Evolutionary conservation across 2,113 vertebrate genomes (phyloP).

Genomic region (Zapornia atra): DNA sequence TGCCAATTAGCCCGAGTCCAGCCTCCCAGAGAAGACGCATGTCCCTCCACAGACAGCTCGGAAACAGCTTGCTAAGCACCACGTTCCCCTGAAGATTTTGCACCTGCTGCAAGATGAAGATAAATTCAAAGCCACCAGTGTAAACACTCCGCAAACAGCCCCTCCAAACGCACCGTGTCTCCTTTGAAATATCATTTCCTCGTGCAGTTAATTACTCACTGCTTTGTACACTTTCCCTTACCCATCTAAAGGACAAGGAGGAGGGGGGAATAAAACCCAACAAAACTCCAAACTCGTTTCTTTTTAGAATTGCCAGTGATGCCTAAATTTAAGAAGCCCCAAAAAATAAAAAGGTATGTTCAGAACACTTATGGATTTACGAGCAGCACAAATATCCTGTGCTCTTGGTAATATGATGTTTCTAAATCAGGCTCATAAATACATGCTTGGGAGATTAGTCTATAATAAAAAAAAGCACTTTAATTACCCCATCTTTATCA

Average conservation of each 20-base stretch:
- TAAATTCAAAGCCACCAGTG: conserved; percentile 35
- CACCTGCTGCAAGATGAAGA: conserved; percentile 49
- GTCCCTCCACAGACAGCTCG: not conserved
- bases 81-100: not conserved
- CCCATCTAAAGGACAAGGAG: not conserved
- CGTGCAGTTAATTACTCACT: not conserved
- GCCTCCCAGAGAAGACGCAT: not conserved
- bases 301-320: not conserved
- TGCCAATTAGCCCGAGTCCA: not conserved
- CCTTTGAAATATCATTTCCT: conserved; percentile 37
- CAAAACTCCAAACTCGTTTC: not conserved
- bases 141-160: conserved; percentile 21
- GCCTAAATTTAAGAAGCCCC: not conserved
- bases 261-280: rapidly evolving
- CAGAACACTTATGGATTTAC: conserved; percentile 1
- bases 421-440: conserved; percentile 69
- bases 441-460: conserved; percentile 64
- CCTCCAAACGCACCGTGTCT: conserved; percentile 6
- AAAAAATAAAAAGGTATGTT: not conserved
- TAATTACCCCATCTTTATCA: conserved; percentile 69
- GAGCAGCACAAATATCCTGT: conserved; percentile 7
- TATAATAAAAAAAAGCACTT: conserved; percentile 60
- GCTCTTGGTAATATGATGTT: conserved; percentile 35
- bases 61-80: not conserved
- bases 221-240: not conserved